Evolutionary conservation across 2,888 invertebrate species (phyloP).

Genomic region (Drosophila koepferae): DNA sequence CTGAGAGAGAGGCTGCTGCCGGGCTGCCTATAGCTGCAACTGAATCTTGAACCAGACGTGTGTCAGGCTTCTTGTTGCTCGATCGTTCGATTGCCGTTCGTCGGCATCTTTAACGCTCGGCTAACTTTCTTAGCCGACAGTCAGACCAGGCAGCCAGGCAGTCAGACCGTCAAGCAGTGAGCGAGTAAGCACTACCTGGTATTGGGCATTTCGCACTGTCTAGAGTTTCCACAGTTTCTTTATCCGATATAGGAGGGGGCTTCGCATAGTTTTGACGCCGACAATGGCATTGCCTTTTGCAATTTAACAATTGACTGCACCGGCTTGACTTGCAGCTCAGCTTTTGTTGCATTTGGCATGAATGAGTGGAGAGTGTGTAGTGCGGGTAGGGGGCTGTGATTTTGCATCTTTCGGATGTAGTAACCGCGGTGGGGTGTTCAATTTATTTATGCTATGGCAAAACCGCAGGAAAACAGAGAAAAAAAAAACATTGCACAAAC

Average conservation of each 20-base stretch:
- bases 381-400: background rate
- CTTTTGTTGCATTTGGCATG: slow-evolving; percentile 31
- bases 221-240: slow-evolving; percentile 56
- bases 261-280: slow-evolving; percentile 64
- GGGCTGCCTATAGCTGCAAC: background rate
- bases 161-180: background rate
- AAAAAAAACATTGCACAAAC: slow-evolving; percentile 55
- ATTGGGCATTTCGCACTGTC: slow-evolving; percentile 54
- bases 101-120: slow-evolving; percentile 60
- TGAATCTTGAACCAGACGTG: slow-evolving; percentile 13
- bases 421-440: slow-evolving; percentile 48
- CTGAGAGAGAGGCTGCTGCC: background rate
- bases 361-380: background rate
- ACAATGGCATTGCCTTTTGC: slow-evolving; percentile 83
- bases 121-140: slow-evolving; percentile 27
- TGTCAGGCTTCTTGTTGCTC: slow-evolving; percentile 48
- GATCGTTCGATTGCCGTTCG: slow-evolving; percentile 19
- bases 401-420: slow-evolving; percentile 29
- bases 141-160: background rate
- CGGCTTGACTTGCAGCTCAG: slow-evolving; percentile 47
- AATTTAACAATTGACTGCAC: slow-evolving; percentile 83
- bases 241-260: slow-evolving; percentile 20
- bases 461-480: slow-evolving; percentile 54
- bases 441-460: slow-evolving; percentile 66
- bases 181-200: slow-evolving; percentile 30